phyloP scores from a whole-genome alignment of 2,797 vertebrate species.

The Cynodonichthys magdalenae region DNA sequence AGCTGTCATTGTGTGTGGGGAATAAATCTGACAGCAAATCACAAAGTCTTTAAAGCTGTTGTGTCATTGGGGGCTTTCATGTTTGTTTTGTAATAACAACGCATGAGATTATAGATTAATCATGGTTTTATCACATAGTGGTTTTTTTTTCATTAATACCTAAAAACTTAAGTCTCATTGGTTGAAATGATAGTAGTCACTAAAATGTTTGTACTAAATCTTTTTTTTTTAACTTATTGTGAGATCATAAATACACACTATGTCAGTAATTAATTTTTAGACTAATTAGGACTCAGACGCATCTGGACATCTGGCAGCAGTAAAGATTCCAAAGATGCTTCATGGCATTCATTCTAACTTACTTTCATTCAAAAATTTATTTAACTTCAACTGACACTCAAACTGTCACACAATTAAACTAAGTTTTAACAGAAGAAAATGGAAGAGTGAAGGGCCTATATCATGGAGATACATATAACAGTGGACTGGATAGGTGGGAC shows the following conservation, averaged over 20 bases:
- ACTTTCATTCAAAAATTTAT: not conserved
- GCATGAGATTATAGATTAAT: not conserved
- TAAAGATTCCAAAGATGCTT: not conserved
- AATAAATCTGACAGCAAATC: not conserved
- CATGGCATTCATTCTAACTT: not conserved
- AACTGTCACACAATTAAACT: not conserved
- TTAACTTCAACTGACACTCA: not conserved
- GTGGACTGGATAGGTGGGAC: no score
- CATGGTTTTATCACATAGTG: not conserved
- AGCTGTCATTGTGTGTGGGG: slow-evolving; percentile 9
- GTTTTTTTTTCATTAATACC: not conserved
- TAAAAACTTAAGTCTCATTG: not conserved
- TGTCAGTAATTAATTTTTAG: no score
- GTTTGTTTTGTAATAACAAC: slow-evolving; percentile 20
- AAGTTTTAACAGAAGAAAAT: no score
- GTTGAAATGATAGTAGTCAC: not conserved
- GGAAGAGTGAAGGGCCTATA: no score
- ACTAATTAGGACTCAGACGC: not conserved
- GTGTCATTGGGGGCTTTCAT: slow-evolving; percentile 2
- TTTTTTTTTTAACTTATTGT: not conserved
- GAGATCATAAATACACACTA: not conserved
- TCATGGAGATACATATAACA: no score
- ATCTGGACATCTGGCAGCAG: not conserved
- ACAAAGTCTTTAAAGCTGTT: not conserved
- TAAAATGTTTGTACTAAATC: not conserved